Conservation (phyloP, 1,140 invertebrate genomes). For the Polyergus mexicanus region DNA sequence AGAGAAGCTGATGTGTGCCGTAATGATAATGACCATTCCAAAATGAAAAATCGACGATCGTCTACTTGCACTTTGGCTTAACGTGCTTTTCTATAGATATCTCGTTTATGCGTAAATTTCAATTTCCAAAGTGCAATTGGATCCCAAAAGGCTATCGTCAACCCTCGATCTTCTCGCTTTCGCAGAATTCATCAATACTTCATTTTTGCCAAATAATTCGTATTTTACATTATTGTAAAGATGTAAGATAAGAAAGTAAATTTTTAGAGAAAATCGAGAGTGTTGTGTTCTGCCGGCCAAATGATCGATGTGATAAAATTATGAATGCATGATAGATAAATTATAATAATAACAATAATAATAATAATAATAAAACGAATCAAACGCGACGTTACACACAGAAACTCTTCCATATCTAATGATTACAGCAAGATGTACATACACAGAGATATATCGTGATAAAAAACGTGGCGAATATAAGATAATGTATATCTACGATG, state of each 20-base stretch:
- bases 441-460: slow-evolving; percentile 60
- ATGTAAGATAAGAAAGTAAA: neutral
- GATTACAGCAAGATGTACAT: slow-evolving; percentile 45
- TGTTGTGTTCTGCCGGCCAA: neutral
- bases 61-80: slow-evolving; percentile 42
- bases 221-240: neutral
- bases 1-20: slow-evolving; percentile 38
- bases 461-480: slow-evolving; percentile 62
- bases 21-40: slow-evolving; percentile 57
- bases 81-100: slow-evolving; percentile 18
- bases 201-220: neutral
- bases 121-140: slow-evolving; percentile 47
- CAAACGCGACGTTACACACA: slow-evolving; percentile 54
- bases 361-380: slow-evolving; percentile 63
- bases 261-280: slow-evolving; percentile 15
- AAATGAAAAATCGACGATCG: slow-evolving; percentile 38
- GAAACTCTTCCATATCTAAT: slow-evolving; percentile 57
- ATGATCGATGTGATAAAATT: slow-evolving; percentile 28
- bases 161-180: slow-evolving; percentile 5
- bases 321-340: slow-evolving; percentile 40
- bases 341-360: slow-evolving; percentile 34
- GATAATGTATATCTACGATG: slow-evolving; percentile 46
- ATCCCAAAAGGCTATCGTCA: slow-evolving; percentile 10
- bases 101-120: neutral
- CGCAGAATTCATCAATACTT: neutral